Evolutionary conservation across 2,888 invertebrate genomes (phyloP), one percentile per base, ranked within the genome.

Genomic region (Hirtodrosophila histrioides): DNA sequence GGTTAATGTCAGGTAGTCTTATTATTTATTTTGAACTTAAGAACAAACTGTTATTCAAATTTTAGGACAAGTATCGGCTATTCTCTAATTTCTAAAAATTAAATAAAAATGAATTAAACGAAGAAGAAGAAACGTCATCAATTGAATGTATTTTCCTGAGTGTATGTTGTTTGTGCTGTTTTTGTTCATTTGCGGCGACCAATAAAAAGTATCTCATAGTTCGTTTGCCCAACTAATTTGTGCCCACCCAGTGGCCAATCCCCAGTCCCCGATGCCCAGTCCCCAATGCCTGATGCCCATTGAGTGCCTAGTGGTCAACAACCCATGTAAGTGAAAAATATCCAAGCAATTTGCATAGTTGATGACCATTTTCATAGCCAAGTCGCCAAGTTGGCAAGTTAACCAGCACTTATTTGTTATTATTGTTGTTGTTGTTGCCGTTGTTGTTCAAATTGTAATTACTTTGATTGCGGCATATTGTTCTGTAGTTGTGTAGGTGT

Each of bases 321-420:
- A 29, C 29, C 43, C 41, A 24, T 37, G 48, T 66, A 64, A 66
- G 76, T 76, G 75, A 69, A 75, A 86, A 74, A 79, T 79, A 70
- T 86, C 60, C 60, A 64, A 54, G 53, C 74, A 75, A 80, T 80
- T 82, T 84, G 70, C 81, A 82, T 86, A 70, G 66, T 60, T 86
- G 67, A 81, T 82, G 79, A 69, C 58, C 74, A 58, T 63, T 75
- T 66, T 63, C 55, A 23, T 55, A 33, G 58, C 51, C 58, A 44
- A 75, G 75, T 75, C 64, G 65, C 43, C 60, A 69, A 69, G 50
- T 69, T 69, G 71, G 43, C 39, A 54, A 68, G 51, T 75, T 69
- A 64, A 49, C 55, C 43, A 75, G 40, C 58, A 49, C 23, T 64
- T 69, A 69, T 49, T 54, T 50, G 43, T 24, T 27, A 39, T 46